phyloP scores from a whole-genome alignment of 2,888 invertebrate genomes.

The Orthonychiurus folsomi region DNA sequence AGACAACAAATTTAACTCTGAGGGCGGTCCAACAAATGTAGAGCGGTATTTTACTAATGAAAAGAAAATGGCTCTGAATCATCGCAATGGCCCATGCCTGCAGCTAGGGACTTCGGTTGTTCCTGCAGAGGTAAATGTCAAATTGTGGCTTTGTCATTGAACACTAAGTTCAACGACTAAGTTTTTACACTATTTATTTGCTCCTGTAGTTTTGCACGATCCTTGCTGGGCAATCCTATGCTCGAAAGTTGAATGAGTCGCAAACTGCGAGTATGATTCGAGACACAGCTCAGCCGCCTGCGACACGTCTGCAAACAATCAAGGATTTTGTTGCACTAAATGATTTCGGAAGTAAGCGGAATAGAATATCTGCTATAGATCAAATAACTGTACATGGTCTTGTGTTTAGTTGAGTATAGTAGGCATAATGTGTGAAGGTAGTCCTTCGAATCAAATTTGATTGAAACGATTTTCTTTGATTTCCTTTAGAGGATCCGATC shows the following conservation, averaged over 20 bases:
- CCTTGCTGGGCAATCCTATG: not conserved
- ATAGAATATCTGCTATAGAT: too few relatives aligned
- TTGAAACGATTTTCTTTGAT: not conserved
- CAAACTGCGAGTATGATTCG: conserved; percentile 10
- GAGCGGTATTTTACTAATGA: not conserved
- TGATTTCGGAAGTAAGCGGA: not conserved
- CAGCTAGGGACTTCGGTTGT: conserved; percentile 10
- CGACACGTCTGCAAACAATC: not conserved
- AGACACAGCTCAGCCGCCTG: conserved; percentile 7
- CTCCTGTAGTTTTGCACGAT: conserved; percentile 19
- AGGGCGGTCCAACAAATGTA: not conserved
- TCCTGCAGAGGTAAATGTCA: conserved; percentile 20
- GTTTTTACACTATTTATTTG: too few relatives aligned
- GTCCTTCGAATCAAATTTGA: too few relatives aligned
- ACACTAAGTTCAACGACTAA: too few relatives aligned
- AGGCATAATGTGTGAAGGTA: too few relatives aligned
- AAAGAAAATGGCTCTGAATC: not conserved
- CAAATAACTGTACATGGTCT: too few relatives aligned
- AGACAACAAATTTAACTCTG: not conserved
- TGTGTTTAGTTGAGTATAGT: too few relatives aligned
- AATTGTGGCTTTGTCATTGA: too few relatives aligned
- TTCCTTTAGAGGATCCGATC: not conserved
- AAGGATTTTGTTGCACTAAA: not conserved
- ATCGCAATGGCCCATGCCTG: conserved; percentile 8
- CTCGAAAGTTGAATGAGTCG: not conserved